Base-by-base conservation (phyloP, 92 coral and sea anemone species). In the Parazoanthus atlanticus region DNA sequence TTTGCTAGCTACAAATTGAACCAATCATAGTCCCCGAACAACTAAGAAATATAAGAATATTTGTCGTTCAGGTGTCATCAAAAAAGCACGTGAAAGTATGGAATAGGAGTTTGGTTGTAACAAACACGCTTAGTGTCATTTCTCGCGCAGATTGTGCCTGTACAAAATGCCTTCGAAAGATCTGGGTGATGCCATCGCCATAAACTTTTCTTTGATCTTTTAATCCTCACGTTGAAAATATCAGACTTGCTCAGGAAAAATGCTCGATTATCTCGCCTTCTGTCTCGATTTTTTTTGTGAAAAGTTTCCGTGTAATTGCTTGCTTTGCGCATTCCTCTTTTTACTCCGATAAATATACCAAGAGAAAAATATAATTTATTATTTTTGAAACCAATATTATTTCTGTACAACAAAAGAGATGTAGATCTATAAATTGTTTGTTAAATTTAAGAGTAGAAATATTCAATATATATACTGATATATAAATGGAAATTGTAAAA, bases 351-450 rank as follows among this genome's bases (percentile, higher is more conserved):
- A 81, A 81, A 81, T 61, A 81, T 81, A 61, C 43, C 72, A 80
- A 80, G 52, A 81, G 85, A 81, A 61, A 49, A 58, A 31, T 54
- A 80, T 81, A 81, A 81, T 56, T 81, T 81, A 81, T 81, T 81
- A 81, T 81, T 81, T 80, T 81, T 81, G 73, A 81, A 81, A 81
- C 49, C 73, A 25, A 54, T 38, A 56, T 81, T 81, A 81, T 81
- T 81, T 81, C 73, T 81, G 36, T 81, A 81, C 85, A 58, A 81
- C 47, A 54, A 81, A 61, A 81, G 72, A 81, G 83, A 79, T 79
- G 83, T 81, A 58, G 72, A 81, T 58, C 54, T 81, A 81, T 81
- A 81, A 54, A 52, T 23, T 81, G 70, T 56, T 56, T 33, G 84
- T 34, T 81, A 81, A 81, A 81, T 56, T 58, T 81, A 31, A 81